Percentiles rank a stretch among this genome's conserved stretches.
Conservation (phyloP, 92 coral and sea anemone species). For the Paramuricea clavata region DNA sequence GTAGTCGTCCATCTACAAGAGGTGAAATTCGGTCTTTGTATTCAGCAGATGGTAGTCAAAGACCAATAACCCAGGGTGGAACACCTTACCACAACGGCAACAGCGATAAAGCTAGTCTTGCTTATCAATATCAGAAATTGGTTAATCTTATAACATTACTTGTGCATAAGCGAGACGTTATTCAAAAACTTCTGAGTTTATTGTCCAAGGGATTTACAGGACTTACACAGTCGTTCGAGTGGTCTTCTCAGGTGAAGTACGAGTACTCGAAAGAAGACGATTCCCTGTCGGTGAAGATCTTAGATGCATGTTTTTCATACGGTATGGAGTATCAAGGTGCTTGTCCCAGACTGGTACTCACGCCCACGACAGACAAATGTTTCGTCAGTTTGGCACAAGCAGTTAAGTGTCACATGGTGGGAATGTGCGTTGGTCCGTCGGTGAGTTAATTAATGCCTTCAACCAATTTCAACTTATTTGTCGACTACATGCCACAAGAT, state of each 20-base stretch:
- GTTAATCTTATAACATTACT: conserved; percentile 84
- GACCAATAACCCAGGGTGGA: conserved; percentile 11
- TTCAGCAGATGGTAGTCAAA: conserved; percentile 36
- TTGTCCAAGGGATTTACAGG: conserved; percentile 63
- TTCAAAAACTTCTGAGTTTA: conserved; percentile 67
- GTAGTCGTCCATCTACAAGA: conserved; percentile 46
- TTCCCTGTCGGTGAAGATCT: conserved; percentile 72
- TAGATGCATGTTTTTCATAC: conserved; percentile 82
- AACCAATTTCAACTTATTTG: too few relatives aligned
- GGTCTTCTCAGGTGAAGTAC: conserved; percentile 86
- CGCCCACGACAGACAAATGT: conserved; percentile 95
- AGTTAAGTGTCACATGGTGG: conserved; percentile 81
- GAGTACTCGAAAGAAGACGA: conserved; percentile 79
- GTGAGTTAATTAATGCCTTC: too few relatives aligned
- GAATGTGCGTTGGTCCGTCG: conserved; percentile 86
- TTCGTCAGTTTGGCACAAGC: conserved; percentile 91
- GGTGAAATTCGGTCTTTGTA: conserved; percentile 26
- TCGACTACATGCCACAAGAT: too few relatives aligned
- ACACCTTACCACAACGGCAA: conserved; percentile 45
- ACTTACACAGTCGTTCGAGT: conserved; percentile 80
- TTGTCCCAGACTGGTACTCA: conserved; percentile 83
- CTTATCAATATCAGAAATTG: conserved; percentile 84
- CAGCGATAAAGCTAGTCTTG: conserved; percentile 52
- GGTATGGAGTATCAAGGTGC: conserved; percentile 99
- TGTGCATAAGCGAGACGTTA: conserved; percentile 83